A percentile compares a stretch with the other conserved stretches of the same genome.
These are phyloP conservation scores for Haliclystus octoradiatus DNA, from an alignment of 30 jellyfish, hydroid and myxozoan genomes.

Conservation along the genomic window DNA sequence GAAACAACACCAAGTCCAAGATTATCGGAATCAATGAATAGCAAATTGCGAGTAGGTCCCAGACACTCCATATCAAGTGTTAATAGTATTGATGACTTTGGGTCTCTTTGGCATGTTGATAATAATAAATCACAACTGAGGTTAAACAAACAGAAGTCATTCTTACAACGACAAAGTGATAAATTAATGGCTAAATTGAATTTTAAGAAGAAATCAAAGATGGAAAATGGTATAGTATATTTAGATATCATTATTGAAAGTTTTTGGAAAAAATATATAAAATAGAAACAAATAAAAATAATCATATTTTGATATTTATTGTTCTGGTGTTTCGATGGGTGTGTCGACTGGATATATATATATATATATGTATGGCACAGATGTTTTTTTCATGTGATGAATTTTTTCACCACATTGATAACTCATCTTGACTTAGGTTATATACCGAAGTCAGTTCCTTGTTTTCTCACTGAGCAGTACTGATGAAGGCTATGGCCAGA, in stretches of 20 bases:
- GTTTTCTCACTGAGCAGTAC: too few species aligned
- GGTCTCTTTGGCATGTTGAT: neutral
- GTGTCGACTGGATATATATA: too few species aligned
- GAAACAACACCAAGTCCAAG: neutral
- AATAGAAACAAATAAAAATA: too few species aligned
- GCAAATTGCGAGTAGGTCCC: neutral
- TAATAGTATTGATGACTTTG: neutral
- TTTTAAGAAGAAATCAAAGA: constrained; percentile 44
- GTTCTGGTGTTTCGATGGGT: too few species aligned
- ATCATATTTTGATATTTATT: too few species aligned
- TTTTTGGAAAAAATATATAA: too few species aligned
- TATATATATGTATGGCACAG: too few species aligned
- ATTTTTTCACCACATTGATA: too few species aligned
- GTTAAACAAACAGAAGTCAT: constrained; percentile 21
- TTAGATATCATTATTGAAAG: neutral
- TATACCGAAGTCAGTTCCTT: too few species aligned
- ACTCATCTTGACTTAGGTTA: too few species aligned
- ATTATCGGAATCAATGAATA: neutral
- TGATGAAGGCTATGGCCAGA: too few species aligned
- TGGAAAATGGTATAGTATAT: neutral
- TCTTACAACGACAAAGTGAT: constrained; percentile 74
- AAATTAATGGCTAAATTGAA: constrained; percentile 48
- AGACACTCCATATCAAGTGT: neutral
- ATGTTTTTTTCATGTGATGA: too few species aligned
- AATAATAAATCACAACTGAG: neutral